Evolutionary conservation across 1,140 invertebrate species (phyloP).

Genomic region (Brachionus plicatilis): DNA sequence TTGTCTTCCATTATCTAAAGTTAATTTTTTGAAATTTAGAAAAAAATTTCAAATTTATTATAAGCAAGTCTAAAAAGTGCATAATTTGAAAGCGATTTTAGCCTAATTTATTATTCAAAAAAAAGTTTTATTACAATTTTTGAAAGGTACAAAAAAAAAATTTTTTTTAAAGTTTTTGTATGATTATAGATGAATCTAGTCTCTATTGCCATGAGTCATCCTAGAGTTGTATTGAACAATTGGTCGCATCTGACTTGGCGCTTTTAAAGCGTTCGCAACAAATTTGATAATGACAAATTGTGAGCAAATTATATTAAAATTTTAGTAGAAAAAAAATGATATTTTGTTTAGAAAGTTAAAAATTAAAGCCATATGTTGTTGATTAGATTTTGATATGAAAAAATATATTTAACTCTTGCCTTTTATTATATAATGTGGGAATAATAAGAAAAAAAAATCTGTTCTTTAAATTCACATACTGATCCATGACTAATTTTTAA

Average conservation of each 20-base stretch:
- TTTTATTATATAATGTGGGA: background rate
- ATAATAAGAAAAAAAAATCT: background rate
- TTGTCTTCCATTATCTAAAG: background rate
- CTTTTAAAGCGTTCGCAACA: background rate
- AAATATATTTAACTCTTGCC: background rate
- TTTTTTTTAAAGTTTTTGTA: background rate
- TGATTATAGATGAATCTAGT: background rate
- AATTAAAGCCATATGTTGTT: background rate
- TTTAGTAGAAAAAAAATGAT: background rate
- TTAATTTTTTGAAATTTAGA: background rate
- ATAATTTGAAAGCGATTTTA: background rate
- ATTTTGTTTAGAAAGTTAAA: background rate
- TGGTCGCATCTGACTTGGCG: background rate
- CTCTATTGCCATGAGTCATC: background rate
- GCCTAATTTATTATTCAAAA: conserved; percentile 6
- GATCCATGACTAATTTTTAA: background rate
- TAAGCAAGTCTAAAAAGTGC: background rate
- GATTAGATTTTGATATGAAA: background rate
- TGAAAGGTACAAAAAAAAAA: background rate
- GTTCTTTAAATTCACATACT: background rate
- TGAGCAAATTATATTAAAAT: background rate
- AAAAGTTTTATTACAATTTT: background rate
- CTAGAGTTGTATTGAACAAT: background rate
- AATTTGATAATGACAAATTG: background rate
- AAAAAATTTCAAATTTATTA: background rate